phyloP scores from a whole-genome alignment of 2,797 vertebrate species.

The Coluber constrictor region DNA sequence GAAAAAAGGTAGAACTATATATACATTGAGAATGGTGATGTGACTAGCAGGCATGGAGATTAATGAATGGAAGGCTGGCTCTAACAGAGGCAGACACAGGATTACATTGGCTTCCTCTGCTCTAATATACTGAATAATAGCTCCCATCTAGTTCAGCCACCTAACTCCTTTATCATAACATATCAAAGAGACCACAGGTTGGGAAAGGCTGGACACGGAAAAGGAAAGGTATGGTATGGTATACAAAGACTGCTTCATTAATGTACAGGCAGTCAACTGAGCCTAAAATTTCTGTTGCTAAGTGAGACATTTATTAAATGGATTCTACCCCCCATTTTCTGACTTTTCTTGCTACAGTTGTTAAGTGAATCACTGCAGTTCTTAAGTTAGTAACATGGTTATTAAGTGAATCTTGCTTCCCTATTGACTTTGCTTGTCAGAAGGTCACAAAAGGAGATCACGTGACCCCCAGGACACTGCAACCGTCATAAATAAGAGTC shows the following conservation, averaged over 20 bases:
- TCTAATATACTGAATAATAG: background rate
- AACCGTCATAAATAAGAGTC: too few relatives aligned
- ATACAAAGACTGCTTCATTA: background rate
- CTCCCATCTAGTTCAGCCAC: background rate
- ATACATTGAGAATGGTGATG: background rate
- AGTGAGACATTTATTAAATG: too few relatives aligned
- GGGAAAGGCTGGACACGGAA: background rate
- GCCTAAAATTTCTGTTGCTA: too few relatives aligned
- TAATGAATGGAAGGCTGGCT: background rate
- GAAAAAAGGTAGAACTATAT: background rate
- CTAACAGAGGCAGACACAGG: background rate
- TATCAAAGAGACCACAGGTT: background rate
- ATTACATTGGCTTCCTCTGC: background rate
- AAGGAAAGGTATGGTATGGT: background rate
- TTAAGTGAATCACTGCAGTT: too few relatives aligned
- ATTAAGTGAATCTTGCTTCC: too few relatives aligned
- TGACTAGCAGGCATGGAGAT: background rate
- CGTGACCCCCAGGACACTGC: too few relatives aligned
- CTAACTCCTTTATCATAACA: background rate
- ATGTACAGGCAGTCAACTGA: background rate
- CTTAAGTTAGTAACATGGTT: too few relatives aligned
- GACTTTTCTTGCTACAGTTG: too few relatives aligned
- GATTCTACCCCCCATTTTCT: too few relatives aligned
- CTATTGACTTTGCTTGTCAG: too few relatives aligned
- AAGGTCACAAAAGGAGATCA: too few relatives aligned